phyloP scores from a whole-genome alignment of 2,797 vertebrate species.

The Leucoraja ocellata region DNA sequence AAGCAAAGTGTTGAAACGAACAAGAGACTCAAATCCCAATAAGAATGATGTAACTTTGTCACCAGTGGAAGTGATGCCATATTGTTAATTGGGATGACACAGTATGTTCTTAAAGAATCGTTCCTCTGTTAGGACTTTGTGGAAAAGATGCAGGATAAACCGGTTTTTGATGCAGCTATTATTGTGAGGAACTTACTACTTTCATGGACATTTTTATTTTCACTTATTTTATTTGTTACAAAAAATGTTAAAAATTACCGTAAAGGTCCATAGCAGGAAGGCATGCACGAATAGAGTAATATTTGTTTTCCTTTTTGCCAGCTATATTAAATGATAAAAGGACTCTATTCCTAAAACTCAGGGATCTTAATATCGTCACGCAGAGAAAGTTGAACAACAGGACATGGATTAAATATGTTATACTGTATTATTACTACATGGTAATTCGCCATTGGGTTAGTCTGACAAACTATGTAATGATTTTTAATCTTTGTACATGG shows the following conservation, averaged over 20 bases:
- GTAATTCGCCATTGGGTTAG: slow-evolving; percentile 64
- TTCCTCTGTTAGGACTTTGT: neutral
- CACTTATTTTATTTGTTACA: slow-evolving; percentile 47
- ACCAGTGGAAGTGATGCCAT: neutral
- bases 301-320: slow-evolving; percentile 55
- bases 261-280: slow-evolving; percentile 53
- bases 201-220: slow-evolving; percentile 8
- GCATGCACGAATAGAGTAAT: slow-evolving; percentile 55
- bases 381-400: slow-evolving; percentile 58
- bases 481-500: slow-evolving; percentile 59
- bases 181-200: neutral
- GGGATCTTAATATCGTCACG: slow-evolving; percentile 51
- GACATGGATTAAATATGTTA: slow-evolving; percentile 63
- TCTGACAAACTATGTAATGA: slow-evolving; percentile 59
- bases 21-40: neutral
- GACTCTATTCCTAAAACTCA: slow-evolving; percentile 56
- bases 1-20: neutral
- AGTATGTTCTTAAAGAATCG: neutral
- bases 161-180: slow-evolving; percentile 8
- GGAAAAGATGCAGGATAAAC: neutral
- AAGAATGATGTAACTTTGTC: neutral
- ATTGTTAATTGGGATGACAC: neutral
- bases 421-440: slow-evolving; percentile 59
- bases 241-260: slow-evolving; percentile 64
- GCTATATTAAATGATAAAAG: slow-evolving; percentile 48